A percentile compares a stretch with the other conserved stretches of the same genome.
These are phyloP conservation scores for Pelodiscus sinensis DNA, from an alignment of 2,113 vertebrate genomes.

Conservation along the genomic window DNA sequence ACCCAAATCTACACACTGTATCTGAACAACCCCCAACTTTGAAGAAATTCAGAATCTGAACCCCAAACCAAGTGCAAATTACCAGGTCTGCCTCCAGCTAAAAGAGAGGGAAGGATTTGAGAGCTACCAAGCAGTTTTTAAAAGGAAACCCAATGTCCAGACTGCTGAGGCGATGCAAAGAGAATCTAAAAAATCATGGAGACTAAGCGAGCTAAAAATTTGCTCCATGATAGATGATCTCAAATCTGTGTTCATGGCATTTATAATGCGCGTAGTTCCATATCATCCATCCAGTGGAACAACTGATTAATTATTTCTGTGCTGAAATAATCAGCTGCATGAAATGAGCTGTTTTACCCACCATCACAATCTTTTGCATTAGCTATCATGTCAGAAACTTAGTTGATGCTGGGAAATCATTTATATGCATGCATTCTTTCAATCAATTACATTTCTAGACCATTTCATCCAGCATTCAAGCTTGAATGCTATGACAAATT, in stretches of 20 bases:
- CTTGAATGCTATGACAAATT: neutral
- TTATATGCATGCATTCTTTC: neutral
- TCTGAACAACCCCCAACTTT: neutral
- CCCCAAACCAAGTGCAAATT: neutral
- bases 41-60: neutral
- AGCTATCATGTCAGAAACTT: neutral
- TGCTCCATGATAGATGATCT: neutral
- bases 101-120: neutral
- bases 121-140: neutral
- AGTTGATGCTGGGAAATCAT: neutral
- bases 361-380: neutral
- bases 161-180: neutral
- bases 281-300: slow-evolving; percentile 38
- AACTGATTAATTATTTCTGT: slow-evolving; percentile 12
- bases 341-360: slow-evolving; percentile 1
- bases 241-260: neutral
- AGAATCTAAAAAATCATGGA: neutral
- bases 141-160: neutral
- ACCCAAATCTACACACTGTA: neutral
- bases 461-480: neutral
- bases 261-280: neutral
- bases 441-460: slow-evolving; percentile 12
- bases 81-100: neutral
- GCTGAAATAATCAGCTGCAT: slow-evolving; percentile 6
- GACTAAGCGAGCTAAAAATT: neutral